Evolutionary conservation across 2,797 vertebrate species (phyloP), one percentile per base, ranked within the genome.

Genomic region (Podarcis lilfordi): DNA sequence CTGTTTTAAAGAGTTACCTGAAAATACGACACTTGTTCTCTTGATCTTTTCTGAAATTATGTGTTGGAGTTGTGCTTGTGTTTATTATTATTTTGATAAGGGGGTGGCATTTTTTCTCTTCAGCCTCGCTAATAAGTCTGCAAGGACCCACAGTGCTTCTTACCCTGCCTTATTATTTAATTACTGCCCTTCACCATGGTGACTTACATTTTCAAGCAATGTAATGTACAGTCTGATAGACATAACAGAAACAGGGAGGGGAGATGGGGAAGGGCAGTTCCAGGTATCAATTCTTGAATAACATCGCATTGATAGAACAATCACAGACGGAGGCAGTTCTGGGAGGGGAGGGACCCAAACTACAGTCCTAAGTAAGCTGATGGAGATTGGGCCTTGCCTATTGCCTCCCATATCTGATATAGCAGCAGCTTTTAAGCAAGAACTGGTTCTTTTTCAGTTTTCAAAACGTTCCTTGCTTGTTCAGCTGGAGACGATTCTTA

Each of bases 1-100:
- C 91, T 91, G 94, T 94, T 92, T 93, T 94, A 88, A 93, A 86
- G 90, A 92, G 89, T 89, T 61, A 91, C 79, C 91, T 93, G 89
- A 83, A 90, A 91, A 89, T 94, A 90, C 83, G 92, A 87, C 88
- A 82, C 88, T 85, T 23, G 59, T 89, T 76, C 10, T 89, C 71
- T 29, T 86, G 37, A 45, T 76, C 35, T 72, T 84, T 87, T 74
- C 1, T 11, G 15, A 64, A 76, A 17, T 27, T 23, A 45, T 45
- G 74, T 32, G 45, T 69, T 64, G 64, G 27, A n/a, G 7, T 80
- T 7, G 7, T 82, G 59, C 61, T 50, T 55, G 59, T 37, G 50
- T 32, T 66, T 75, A 50, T 66, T 50, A 50, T 86, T 68, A 37
- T 61, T 84, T 75, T 75, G 32, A 74, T 10, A 10, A 27, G 32